Conservation (phyloP, 1,140 invertebrate genomes). For the Drosophila obscura region DNA sequence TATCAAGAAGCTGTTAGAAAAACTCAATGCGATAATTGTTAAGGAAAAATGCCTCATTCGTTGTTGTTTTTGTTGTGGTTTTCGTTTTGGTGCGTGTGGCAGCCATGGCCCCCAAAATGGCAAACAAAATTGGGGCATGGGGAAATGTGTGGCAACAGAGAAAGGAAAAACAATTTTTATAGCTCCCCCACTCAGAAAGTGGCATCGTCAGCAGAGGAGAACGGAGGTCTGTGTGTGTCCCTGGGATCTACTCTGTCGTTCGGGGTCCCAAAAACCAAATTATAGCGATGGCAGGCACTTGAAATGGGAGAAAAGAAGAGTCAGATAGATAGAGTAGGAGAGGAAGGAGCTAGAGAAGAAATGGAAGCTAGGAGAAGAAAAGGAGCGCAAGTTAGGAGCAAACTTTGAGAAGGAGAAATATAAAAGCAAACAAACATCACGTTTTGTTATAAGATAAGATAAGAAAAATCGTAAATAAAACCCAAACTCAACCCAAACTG, state of each 20-base stretch:
- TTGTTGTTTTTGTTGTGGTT: slow-evolving; percentile 12
- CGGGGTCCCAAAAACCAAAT: slow-evolving; percentile 28
- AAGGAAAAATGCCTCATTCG: slow-evolving; percentile 23
- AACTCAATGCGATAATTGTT: slow-evolving; percentile 69
- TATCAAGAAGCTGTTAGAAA: slow-evolving; percentile 32
- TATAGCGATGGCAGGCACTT: slow-evolving; percentile 26
- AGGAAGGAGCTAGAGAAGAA: too few relatives aligned
- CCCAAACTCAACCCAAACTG: slow-evolving; percentile 25
- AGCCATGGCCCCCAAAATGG: slow-evolving; percentile 57
- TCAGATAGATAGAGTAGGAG: too few relatives aligned
- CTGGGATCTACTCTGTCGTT: too few relatives aligned
- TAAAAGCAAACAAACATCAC: slow-evolving; percentile 22
- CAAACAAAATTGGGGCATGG: slow-evolving; percentile 19
- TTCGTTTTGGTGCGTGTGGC: slow-evolving; percentile 43
- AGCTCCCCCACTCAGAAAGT: slow-evolving; percentile 60
- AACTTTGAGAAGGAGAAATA: slow-evolving; percentile 16
- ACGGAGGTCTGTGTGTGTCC: slow-evolving; percentile 11
- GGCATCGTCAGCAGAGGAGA: slow-evolving; percentile 67
- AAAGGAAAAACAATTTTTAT: slow-evolving; percentile 62
- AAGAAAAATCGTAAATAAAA: slow-evolving; percentile 27
- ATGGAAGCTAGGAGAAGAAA: too few relatives aligned
- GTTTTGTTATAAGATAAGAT: slow-evolving; percentile 10
- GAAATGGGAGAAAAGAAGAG: not conserved
- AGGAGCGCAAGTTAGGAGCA: not conserved
- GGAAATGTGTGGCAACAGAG: slow-evolving; percentile 6